Base-by-base conservation (phyloP, 1,140 invertebrate species). In the Cyclina sinensis region DNA sequence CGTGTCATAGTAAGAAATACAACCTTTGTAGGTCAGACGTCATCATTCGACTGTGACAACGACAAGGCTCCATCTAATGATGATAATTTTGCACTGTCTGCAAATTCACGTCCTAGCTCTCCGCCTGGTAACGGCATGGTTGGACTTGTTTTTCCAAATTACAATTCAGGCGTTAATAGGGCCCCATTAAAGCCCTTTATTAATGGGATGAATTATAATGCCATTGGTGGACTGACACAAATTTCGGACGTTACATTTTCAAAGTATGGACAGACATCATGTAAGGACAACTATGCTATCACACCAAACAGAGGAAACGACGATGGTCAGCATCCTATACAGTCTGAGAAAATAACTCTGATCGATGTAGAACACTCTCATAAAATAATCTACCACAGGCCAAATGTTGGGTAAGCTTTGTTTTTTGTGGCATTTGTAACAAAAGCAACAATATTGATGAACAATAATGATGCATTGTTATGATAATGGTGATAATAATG, bases 261-360 rank as follows among this genome's bases (percentile, higher is more conserved):
- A 27, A 76, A 86, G 30, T 86, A 86, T 32, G 65, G 57, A 5
- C 57, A 35, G 24, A 37, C 18, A 9, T 24, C 48, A 37, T 92
- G 93, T 21, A 76, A 83, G 9, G n/a, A 70, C 18, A 91, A 94
- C 74, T 79, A 59, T 76, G 91, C 90, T 46, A 78, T 94, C 0
- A 88, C 90, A 7, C 92, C 93, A 30, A 92, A 89, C 73, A 78
- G 79, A 7, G 84, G 35, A 0, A 92, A 92, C 70, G 93, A 94
- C 65, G 94, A 95, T 87, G 90, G 89, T 11, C 83, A 88, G 37
- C 93, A 94, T 73, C 94, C 93, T 0, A 59, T 94, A 2, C n/a
- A 91, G 32, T 85, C 91, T 0, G 27, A 30, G 0, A 24, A 32
- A 0, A 62, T 84, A 9, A 70, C 30, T 0, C 46, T 93, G n/a